A percentile compares a stretch with the other conserved stretches of the same genome.
Conservation (phyloP, 2,888 invertebrate genomes). For the Amorpha juglandis region DNA sequence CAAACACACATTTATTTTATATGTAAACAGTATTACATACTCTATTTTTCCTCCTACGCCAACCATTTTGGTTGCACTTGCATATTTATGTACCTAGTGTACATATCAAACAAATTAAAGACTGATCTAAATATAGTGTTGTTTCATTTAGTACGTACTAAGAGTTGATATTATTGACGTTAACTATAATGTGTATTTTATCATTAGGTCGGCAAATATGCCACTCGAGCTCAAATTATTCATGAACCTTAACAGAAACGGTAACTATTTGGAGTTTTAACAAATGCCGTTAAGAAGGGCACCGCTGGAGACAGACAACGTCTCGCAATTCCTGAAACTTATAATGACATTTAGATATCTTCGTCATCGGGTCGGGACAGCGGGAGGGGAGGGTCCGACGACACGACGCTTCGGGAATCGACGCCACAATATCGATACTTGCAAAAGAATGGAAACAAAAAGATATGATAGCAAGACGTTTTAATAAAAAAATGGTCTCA, state of each 20-base stretch:
- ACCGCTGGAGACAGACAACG: slow-evolving; percentile 57
- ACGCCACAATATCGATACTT: slow-evolving; percentile 27
- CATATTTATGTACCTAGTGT: too few species aligned
- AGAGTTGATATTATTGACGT: neutral
- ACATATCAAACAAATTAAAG: too few species aligned
- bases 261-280: slow-evolving; percentile 52
- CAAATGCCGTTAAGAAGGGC: slow-evolving; percentile 58
- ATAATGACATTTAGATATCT: slow-evolving; percentile 83
- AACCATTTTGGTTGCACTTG: neutral
- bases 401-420: slow-evolving; percentile 37
- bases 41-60: slow-evolving; percentile 3
- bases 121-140: too few species aligned
- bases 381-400: slow-evolving; percentile 32
- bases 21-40: slow-evolving; percentile 18
- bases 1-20: slow-evolving; percentile 18
- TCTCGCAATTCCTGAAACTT: slow-evolving; percentile 71
- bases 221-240: neutral
- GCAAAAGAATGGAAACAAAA: slow-evolving; percentile 15
- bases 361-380: slow-evolving; percentile 59
- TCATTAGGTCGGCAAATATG: neutral
- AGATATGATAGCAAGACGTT: too few species aligned
- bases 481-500: neutral
- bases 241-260: slow-evolving; percentile 3
- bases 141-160: too few species aligned
- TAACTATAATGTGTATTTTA: neutral